Percentiles rank a stretch among this genome's conserved stretches.
Evolutionary conservation across 2,888 invertebrate genomes (phyloP).

Genomic region (Allophyes oxyacanthae): DNA sequence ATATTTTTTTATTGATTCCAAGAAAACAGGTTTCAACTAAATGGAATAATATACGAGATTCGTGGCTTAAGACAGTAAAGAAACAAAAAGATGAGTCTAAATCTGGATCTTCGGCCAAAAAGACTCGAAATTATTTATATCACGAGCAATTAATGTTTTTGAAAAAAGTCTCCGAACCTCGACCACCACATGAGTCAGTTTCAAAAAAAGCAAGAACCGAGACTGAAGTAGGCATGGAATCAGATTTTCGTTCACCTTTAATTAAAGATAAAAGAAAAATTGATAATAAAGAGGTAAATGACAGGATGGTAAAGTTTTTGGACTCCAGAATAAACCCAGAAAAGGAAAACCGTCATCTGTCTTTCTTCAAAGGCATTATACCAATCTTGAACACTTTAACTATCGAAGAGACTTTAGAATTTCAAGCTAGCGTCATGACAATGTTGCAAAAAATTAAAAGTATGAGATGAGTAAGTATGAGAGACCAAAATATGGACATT

Average conservation of each 20-base stretch:
- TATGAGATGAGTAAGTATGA: conserved; percentile 58
- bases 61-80: conserved; percentile 45
- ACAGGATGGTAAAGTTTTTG: conserved; percentile 47
- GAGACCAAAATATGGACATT: conserved; percentile 58
- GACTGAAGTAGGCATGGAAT: conserved; percentile 48
- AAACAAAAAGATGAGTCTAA: conserved; percentile 49
- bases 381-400: conserved; percentile 48
- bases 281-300: conserved; percentile 46
- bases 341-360: conserved; percentile 52
- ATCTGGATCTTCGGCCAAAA: conserved; percentile 44
- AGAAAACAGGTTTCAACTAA: conserved; percentile 48
- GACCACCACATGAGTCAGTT: conserved; percentile 43
- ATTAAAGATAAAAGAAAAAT: conserved; percentile 50
- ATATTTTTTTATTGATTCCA: conserved; percentile 40
- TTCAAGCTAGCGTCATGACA: conserved; percentile 47
- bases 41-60: conserved; percentile 50
- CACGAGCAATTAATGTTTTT: conserved; percentile 53
- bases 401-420: conserved; percentile 53
- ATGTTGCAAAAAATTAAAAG: conserved; percentile 56
- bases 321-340: conserved; percentile 53
- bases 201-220: conserved; percentile 47
- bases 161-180: conserved; percentile 49
- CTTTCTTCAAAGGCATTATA: conserved; percentile 53
- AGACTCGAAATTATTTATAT: conserved; percentile 51
- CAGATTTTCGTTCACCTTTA: conserved; percentile 49